phyloP scores from a whole-genome alignment of 2,888 invertebrate species.

The Epirrhoe tristata region DNA sequence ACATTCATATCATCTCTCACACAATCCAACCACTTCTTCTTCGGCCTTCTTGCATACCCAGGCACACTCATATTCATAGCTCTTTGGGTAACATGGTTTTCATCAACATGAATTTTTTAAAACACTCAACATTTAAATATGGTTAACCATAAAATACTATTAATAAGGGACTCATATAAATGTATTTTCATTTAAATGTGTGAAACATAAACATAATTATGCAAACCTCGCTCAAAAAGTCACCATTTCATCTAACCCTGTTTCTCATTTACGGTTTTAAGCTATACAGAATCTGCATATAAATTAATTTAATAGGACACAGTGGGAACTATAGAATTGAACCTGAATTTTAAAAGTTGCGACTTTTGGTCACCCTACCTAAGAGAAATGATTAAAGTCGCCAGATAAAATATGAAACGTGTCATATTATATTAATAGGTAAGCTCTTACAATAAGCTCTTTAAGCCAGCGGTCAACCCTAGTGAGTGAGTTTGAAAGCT shows the following conservation, averaged over 20 bases:
- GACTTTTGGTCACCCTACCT: slow-evolving; percentile 9
- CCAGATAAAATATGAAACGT: background rate
- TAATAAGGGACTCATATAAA: background rate
- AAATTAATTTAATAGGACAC: slow-evolving; percentile 23
- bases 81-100: too few species aligned
- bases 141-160: background rate
- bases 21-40: too few species aligned
- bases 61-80: too few species aligned
- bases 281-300: slow-evolving; percentile 17
- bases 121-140: background rate
- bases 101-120: background rate
- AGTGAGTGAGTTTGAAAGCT: too few species aligned
- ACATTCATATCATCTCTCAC: too few species aligned
- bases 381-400: background rate
- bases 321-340: slow-evolving; percentile 16
- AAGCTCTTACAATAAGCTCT: too few species aligned
- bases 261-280: slow-evolving; percentile 15
- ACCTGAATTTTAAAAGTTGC: background rate
- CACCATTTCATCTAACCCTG: slow-evolving; percentile 8
- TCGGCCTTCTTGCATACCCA: too few species aligned
- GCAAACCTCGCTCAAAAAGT: background rate
- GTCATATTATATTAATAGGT: too few species aligned
- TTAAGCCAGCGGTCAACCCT: too few species aligned
- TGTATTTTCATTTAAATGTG: background rate
- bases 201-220: slow-evolving; percentile 6